Base-by-base conservation (phyloP, 2,797 vertebrate genomes). In the Bryconaethiops microstoma region DNA sequence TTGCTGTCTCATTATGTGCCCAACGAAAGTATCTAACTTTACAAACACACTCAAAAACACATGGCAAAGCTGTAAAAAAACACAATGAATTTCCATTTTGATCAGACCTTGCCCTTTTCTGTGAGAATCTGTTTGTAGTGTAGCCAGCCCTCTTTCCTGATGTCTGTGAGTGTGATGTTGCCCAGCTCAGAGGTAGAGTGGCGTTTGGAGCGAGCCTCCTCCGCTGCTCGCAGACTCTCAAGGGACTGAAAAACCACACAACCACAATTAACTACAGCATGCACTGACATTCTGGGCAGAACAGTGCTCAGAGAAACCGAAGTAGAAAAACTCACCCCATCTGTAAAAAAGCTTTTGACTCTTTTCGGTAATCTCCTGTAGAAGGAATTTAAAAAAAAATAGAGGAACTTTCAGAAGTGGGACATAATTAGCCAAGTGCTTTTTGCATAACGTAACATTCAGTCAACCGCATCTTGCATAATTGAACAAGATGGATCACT, bases 71-170 rank as follows among this genome's bases (percentile, higher is more conserved):
- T 2, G 9, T 60, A 2, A 23, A 29, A 48, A 5, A 64, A 64
- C 17, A 16, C 29, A 35, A 13, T 16, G 25, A 35, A 35, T 14
- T 5, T 16, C 16, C 17, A 17, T 13, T 65, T 64, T 29, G 35
- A 1, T 74, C 74, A 19, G 90, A 96, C 96, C 95, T 96, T 96
- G 87, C 95, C 95, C 92, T 96, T 96, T 89, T 96, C 95, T 84
- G 95, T 95, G 87, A 96, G 95, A 89, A 96, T 94, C 91, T 96
- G 96, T 86, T 96, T 96, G 91, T 95, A 96, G 87, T 93, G 93
- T 87, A 96, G 92, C 96, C 96, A 96, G 86, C 95, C 95, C 87
- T 96, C 95, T 86, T 93, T 95, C 87, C 92, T 93, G 87, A 96
- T 90, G 82, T 95, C 92, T 5, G 93, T 95, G 87, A 94, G 92